A percentile compares a stretch with the other conserved stretches of the same genome.
Conservation (phyloP, 2,797 vertebrate genomes). For the Propithecus deckenii region DNA sequence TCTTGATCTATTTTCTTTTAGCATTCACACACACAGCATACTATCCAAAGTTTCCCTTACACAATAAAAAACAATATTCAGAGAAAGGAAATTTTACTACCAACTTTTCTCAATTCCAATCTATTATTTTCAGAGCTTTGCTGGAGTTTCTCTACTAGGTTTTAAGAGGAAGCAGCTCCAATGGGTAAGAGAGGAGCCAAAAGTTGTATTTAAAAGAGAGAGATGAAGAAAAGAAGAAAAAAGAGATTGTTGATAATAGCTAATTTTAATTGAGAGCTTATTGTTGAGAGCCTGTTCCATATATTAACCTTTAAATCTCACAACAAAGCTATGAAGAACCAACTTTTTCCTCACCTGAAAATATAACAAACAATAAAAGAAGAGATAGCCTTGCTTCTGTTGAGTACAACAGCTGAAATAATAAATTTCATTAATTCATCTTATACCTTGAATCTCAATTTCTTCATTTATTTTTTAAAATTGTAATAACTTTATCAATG, state of each 20-base stretch:
- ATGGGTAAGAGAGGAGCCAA: not conserved
- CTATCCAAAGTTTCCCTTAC: not conserved
- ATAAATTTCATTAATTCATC: constrained; percentile 25
- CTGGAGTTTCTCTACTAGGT: not conserved
- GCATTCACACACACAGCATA: not conserved
- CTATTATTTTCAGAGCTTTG: constrained; percentile 10
- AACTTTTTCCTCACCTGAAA: constrained; percentile 1
- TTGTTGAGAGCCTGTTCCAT: not conserved
- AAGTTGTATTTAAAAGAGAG: not conserved
- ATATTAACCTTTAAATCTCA: constrained; percentile 6
- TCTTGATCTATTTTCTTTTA: not conserved
- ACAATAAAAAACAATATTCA: constrained; percentile 45
- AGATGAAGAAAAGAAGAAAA: not conserved
- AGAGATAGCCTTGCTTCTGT: not conserved
- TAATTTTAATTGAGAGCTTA: not conserved
- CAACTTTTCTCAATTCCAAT: not conserved
- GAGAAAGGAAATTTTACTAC: not conserved
- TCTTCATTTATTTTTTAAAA: not conserved
- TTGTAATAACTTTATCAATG: not conserved
- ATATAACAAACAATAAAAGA: not conserved
- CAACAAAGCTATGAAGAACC: not conserved
- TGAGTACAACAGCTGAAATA: not conserved
- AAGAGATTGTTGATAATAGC: not conserved
- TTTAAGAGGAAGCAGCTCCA: constrained; percentile 17
- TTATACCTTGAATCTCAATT: not conserved